Base-by-base conservation (phyloP, 2,888 invertebrate species). In the Diarsia mendica region DNA sequence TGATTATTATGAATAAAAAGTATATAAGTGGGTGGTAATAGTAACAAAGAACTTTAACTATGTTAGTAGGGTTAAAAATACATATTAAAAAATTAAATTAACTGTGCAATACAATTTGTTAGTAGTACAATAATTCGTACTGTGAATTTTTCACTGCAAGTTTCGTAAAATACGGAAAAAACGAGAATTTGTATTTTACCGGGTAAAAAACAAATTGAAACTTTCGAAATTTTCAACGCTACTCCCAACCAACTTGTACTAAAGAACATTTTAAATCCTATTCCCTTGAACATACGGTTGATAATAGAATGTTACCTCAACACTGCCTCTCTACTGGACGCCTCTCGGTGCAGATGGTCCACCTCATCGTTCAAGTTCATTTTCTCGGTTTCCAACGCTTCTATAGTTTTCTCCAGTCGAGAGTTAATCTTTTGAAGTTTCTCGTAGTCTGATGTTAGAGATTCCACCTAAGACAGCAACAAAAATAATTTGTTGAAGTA, bases 361-460 rank as follows among this genome's bases (percentile, higher is more conserved):
- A 98, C 97, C 93, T 98, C 98, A 49, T 97, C 95, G 90, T 98
- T 98, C 28, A 98, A 94, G 65, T 97, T 97, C 63, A 97, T 95
- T 91, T 98, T 98, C 89, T 98, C 98, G 83, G 97, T 98, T 89
- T 98, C 98, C 66, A 98, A 91, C 33, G 97, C 96, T 85, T 98
- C 98, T 79, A 98, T 97, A 66, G 97, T 97, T 92, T 98, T 98
- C 91, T 98, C 98, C 33, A 98, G 93, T 69, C 98, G 97, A 51
- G 96, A 96, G 91, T 98, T 98, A 61, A 97, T 95, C 91, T 98
- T 97, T 91, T 98, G 98, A 48, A 98, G 95, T 91, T 98, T 98
- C 87, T 98, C 98, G 87, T 98, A 98, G 89, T 98, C 98, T 2
- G 96, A 97, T 90, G 98, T 98, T 23, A 98, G 92, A 20, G 97